Conservation (phyloP, 2,113 vertebrate species). For the Laterallus jamaicensis region DNA sequence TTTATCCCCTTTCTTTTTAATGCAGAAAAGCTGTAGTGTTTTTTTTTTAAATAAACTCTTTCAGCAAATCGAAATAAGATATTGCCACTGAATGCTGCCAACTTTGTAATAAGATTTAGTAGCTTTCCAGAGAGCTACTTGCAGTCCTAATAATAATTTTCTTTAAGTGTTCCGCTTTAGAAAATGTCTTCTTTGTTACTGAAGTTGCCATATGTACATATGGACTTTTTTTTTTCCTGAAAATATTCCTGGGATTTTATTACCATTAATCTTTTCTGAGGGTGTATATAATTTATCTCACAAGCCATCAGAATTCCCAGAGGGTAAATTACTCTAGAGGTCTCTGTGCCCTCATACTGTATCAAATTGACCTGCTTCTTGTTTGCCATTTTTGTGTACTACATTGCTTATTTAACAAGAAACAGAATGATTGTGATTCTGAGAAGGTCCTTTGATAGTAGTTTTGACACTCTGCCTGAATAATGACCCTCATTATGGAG, state of each 20-base stretch:
- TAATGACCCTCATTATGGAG: constrained; percentile 99
- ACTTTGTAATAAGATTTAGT: constrained; percentile 47
- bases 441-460: constrained; percentile 99
- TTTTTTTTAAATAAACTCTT: background rate
- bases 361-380: constrained; percentile 99
- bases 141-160: constrained; percentile 51
- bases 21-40: background rate
- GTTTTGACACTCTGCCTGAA: constrained; percentile 99
- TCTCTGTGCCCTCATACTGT: constrained; percentile 92
- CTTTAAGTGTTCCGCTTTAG: constrained; percentile 41
- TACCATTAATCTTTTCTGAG: constrained; percentile 96
- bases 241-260: constrained; percentile 80
- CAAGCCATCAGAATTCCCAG: constrained; percentile 91
- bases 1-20: background rate
- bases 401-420: constrained; percentile 99
- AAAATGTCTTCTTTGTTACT: constrained; percentile 64
- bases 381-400: constrained; percentile 99
- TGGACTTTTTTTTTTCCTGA: constrained; percentile 50
- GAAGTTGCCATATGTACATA: constrained; percentile 72
- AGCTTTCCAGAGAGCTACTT: constrained; percentile 36
- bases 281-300: constrained; percentile 96
- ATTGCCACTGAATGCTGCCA: constrained; percentile 5
- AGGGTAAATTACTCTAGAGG: constrained; percentile 99
- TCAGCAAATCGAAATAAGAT: background rate
- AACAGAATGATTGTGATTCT: constrained; percentile 98